Evolutionary conservation across 1,140 invertebrate species (phyloP), one percentile per base, ranked within the genome.

Genomic region (Cydia strobilella): DNA sequence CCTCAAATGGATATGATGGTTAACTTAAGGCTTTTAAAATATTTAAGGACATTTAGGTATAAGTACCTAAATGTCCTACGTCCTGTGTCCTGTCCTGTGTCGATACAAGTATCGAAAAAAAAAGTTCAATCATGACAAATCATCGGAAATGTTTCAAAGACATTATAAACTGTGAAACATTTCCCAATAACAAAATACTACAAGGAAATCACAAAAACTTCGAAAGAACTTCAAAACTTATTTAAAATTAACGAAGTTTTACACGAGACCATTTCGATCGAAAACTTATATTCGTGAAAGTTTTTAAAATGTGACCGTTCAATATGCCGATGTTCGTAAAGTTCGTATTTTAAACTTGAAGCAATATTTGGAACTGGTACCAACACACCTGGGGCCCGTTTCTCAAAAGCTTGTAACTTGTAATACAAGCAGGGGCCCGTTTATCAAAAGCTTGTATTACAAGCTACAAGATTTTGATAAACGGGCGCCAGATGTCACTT

Each of bases 191-290:
- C 31, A 5, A 31, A 31, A 31, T 39, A 39, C 35, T 39, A 1
- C 35, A 39, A 39, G 7, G 35, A 39, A 39, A 39, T 39, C 35
- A 25, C 23, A 65, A 65, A 23, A 65, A 25, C 62, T 65, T 65
- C 25, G 20, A 65, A 65, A 31, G 31, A 65, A 23, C 25, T 23
- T 9, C 62, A 31, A 65, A 65, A 23, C 35, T 65, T 9, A 25
- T 65, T 65, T 65, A 65, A 65, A 65, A 31, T 31, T 31, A 31
- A 65, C 62, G 23, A 65, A 65, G 18, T 65, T 65, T 23, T 23
- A 3, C 62, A 25, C 9, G 27, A 27, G 23, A 65, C 25, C 20
- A 27, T 65, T 27, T 65, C 12, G 25, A 65, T 25, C 12, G 25
- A 31, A 65, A 31, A 27, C 12, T 65, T 65, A 65, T 39, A n/a